These are phyloP conservation scores for Drosophila koepferae DNA, from an alignment of 2,888 invertebrate species.

Conservation along the genomic window DNA sequence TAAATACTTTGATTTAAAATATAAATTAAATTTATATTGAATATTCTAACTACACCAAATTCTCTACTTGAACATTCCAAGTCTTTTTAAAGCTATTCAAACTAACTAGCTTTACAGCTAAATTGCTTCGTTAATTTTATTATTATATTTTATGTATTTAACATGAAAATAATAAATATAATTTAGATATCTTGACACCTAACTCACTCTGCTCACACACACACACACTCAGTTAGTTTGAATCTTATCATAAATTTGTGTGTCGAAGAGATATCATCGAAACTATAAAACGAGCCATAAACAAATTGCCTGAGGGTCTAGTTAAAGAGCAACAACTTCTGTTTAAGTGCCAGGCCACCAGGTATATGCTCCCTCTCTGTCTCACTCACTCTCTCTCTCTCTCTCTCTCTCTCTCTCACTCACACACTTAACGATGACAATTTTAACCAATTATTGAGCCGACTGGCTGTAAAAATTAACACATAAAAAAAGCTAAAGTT, in stretches of 20 bases:
- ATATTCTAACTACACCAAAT: too few species aligned
- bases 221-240: background rate
- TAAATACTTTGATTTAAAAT: too few species aligned
- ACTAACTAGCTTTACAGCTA: background rate
- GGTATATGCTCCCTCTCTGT: background rate
- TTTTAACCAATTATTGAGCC: constrained; percentile 61
- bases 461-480: constrained; percentile 48
- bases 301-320: constrained; percentile 45
- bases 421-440: constrained; percentile 50
- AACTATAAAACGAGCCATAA: constrained; percentile 47
- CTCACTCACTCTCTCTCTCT: too few species aligned
- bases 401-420: background rate
- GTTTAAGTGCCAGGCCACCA: constrained; percentile 51
- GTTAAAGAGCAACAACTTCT: constrained; percentile 51
- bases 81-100: background rate
- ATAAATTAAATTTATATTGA: too few species aligned
- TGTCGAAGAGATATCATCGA: constrained; percentile 37
- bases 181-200: constrained; percentile 32
- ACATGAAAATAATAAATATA: constrained; percentile 14
- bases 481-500: constrained; percentile 32
- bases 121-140: background rate
- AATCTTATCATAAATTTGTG: constrained; percentile 39
- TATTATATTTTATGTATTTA: background rate
- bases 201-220: background rate
- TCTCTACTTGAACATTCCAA: background rate